Conservation (phyloP, 2,888 invertebrate genomes). For the Alcis repandata region DNA sequence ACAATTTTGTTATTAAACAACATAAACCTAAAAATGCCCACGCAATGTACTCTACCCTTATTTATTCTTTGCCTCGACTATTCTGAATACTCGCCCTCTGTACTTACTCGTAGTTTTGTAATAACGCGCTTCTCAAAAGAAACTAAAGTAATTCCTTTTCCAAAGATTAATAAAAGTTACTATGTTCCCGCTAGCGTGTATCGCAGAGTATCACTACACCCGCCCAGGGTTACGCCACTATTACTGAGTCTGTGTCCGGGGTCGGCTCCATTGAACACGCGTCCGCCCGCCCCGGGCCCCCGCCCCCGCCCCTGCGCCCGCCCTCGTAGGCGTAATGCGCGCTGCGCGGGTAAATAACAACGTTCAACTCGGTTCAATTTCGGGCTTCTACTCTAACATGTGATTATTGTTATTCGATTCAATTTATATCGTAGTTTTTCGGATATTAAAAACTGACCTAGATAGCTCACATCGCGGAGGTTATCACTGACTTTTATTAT, state of each 20-base stretch:
- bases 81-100: too few relatives aligned
- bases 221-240: background rate
- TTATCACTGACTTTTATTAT: too few relatives aligned
- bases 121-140: background rate
- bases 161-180: background rate
- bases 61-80: too few relatives aligned
- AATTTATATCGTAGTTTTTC: background rate
- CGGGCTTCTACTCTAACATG: background rate
- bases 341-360: conserved; percentile 21
- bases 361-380: background rate
- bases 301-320: conserved; percentile 3
- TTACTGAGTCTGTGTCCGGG: conserved; percentile 13
- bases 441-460: background rate
- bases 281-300: conserved; percentile 1
- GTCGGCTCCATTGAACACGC: conserved; percentile 40
- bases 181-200: background rate
- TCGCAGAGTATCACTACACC: background rate
- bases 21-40: too few relatives aligned
- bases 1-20: too few relatives aligned
- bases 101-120: background rate
- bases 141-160: background rate
- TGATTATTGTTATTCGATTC: background rate
- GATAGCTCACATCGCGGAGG: too few relatives aligned
- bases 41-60: too few relatives aligned
- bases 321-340: conserved; percentile 24